phyloP scores from a whole-genome alignment of 1,140 invertebrate genomes.

The Piezodorus guildinii region DNA sequence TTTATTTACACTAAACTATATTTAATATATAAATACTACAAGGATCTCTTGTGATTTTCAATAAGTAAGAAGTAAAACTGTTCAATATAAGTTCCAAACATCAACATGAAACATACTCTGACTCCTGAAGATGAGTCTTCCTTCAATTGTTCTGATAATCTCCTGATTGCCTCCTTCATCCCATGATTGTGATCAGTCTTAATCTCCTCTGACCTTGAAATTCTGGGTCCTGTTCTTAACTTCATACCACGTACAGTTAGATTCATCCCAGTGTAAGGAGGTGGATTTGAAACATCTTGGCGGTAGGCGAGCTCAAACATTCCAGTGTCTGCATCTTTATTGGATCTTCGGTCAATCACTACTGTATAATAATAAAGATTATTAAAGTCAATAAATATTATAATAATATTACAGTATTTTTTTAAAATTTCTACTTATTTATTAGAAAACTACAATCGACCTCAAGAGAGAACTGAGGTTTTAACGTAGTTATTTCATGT shows the following conservation, averaged over 20 bases:
- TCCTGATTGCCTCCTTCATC: slow-evolving; percentile 2
- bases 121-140: not conserved
- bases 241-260: slow-evolving; percentile 54
- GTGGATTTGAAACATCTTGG: slow-evolving; percentile 57
- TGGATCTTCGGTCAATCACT: slow-evolving; percentile 65
- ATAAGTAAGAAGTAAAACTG: too few species aligned
- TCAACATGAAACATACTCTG: not conserved
- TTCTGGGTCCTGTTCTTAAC: not conserved
- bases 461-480: not conserved
- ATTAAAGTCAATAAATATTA: too few species aligned
- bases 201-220: not conserved
- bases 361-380: slow-evolving; percentile 45
- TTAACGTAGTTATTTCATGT: not conserved
- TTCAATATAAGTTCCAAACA: too few species aligned
- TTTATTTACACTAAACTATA: too few species aligned
- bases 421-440: too few species aligned
- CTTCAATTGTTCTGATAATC: not conserved
- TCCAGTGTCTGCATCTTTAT: slow-evolving; percentile 71
- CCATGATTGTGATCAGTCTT: too few species aligned
- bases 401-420: too few species aligned
- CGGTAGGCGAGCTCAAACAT: slow-evolving; percentile 75
- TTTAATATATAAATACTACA: too few species aligned
- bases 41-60: too few species aligned
- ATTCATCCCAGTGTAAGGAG: slow-evolving; percentile 71
- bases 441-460: not conserved